phyloP scores from a whole-genome alignment of 1,140 invertebrate genomes.

The Papilio polyxenes region DNA sequence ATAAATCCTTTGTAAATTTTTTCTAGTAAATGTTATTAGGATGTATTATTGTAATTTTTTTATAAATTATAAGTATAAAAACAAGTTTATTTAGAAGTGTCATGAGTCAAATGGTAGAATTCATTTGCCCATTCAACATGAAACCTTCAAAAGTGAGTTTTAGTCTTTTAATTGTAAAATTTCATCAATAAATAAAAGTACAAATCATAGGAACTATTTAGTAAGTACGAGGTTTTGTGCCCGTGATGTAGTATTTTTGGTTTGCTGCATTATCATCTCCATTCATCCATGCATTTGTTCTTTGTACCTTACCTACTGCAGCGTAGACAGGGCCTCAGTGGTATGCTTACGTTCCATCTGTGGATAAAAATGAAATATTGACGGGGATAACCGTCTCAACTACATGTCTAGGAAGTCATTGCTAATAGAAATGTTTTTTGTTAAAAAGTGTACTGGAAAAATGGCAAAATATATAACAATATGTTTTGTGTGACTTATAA shows the following conservation, averaged over 20 bases:
- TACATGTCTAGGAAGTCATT: constrained; percentile 43
- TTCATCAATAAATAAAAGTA: neutral
- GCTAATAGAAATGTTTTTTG: constrained; percentile 9
- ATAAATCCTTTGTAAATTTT: neutral
- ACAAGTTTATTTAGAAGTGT: neutral
- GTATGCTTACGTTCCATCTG: constrained; percentile 68
- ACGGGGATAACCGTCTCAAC: constrained; percentile 76
- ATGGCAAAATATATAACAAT: neutral
- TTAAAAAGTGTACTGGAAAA: neutral
- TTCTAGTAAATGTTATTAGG: neutral
- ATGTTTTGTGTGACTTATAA: constrained; percentile 5
- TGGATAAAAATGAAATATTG: constrained; percentile 79
- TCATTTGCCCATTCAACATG: neutral
- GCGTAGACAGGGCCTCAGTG: constrained; percentile 52
- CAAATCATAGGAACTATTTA: neutral
- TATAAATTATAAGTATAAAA: neutral
- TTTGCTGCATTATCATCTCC: constrained; percentile 18
- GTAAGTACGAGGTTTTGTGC: constrained; percentile 15
- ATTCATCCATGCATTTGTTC: constrained; percentile 36
- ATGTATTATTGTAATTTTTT: neutral
- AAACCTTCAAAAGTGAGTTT: no score
- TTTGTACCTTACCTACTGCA: constrained; percentile 66
- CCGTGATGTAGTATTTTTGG: neutral
- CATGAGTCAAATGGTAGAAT: neutral
- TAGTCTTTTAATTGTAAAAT: neutral